phyloP scores from a whole-genome alignment of 2,797 vertebrate genomes.

The Sebastes flavidus region DNA sequence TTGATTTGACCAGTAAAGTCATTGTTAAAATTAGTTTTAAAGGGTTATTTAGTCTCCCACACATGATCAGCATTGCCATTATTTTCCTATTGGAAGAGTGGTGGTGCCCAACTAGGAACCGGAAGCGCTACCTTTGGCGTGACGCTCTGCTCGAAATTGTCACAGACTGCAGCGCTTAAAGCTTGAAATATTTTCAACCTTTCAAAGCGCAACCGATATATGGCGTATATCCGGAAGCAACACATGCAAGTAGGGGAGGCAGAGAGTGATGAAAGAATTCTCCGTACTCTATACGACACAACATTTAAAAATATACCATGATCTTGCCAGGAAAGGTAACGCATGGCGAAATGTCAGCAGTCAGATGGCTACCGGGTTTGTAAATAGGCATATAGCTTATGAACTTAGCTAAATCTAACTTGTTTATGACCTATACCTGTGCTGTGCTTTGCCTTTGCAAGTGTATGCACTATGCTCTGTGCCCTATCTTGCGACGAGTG shows the following conservation, averaged over 20 bases:
- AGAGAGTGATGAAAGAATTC: background rate
- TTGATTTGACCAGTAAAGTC: background rate
- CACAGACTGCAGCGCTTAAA: background rate
- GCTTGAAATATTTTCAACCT: background rate
- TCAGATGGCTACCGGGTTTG: background rate
- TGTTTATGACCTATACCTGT: background rate
- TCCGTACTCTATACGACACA: background rate
- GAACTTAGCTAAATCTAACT: background rate
- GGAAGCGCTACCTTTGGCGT: background rate
- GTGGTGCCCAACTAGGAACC: background rate
- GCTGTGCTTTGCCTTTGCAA: no score
- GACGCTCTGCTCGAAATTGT: background rate
- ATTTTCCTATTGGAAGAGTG: background rate
- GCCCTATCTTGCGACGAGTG: no score
- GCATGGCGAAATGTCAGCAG: background rate
- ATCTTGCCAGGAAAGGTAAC: background rate
- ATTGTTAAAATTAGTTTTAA: background rate
- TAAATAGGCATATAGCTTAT: background rate
- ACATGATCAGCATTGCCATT: background rate
- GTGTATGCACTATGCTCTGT: no score
- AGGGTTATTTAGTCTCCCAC: background rate
- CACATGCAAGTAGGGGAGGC: background rate
- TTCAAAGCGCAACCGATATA: background rate
- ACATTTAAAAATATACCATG: background rate
- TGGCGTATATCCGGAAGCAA: no score